Evolutionary conservation across 2,113 vertebrate species (phyloP).

Genomic region (Apteryx mantelli): DNA sequence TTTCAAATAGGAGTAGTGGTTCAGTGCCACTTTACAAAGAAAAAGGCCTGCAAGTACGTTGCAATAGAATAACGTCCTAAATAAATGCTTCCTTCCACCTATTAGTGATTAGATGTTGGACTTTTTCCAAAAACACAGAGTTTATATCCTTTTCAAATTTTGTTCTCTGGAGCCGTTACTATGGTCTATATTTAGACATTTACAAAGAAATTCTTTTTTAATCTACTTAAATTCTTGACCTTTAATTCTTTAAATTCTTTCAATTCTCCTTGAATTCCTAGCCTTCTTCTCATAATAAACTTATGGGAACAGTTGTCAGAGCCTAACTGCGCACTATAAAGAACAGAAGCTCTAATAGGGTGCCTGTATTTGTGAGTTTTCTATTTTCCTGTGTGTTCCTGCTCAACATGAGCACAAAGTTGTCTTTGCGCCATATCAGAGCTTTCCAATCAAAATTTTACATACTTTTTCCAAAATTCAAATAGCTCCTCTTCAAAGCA

Average conservation of each 20-base stretch:
- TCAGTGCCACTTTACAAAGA: neutral
- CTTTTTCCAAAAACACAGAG: neutral
- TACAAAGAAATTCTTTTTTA: neutral
- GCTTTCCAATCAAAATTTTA: neutral
- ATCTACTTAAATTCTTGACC: neutral
- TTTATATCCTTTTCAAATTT: neutral
- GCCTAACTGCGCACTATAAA: accelerated
- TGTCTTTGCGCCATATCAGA: neutral
- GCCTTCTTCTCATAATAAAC: neutral
- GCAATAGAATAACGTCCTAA: neutral
- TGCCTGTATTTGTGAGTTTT: neutral
- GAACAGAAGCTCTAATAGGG: neutral
- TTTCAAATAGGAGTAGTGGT: neutral
- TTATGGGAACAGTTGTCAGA: neutral
- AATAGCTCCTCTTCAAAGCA: neutral
- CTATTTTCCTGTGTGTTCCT: neutral
- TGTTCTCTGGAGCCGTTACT: neutral
- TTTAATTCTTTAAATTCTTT: neutral
- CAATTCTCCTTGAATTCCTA: too few species aligned
- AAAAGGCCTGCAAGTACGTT: neutral
- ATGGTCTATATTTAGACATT: neutral
- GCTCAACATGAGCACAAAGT: neutral
- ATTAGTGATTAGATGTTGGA: neutral
- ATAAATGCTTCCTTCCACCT: neutral
- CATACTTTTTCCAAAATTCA: neutral